These are phyloP conservation scores for Zonitis immaculata DNA, from an alignment of 2,888 invertebrate species.

Conservation along the genomic window DNA sequence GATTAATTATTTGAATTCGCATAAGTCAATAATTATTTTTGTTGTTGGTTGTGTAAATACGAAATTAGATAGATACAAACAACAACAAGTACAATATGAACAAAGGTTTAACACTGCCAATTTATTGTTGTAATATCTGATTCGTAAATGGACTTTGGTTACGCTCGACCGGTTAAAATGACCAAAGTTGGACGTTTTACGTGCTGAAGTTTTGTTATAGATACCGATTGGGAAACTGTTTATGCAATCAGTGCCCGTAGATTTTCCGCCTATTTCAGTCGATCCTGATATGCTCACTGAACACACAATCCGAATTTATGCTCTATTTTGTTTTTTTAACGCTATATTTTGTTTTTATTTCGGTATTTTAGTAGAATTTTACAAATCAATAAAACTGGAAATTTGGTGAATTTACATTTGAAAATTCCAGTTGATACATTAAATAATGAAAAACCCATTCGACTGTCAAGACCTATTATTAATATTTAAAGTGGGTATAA, in stretches of 20 bases:
- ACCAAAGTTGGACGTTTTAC: conserved; percentile 34
- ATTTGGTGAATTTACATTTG: too few relatives aligned
- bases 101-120: conserved; percentile 28
- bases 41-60: neutral
- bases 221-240: conserved; percentile 37
- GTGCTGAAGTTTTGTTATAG: conserved; percentile 33
- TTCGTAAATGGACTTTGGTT: conserved; percentile 34
- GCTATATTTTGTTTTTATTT: neutral
- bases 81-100: conserved; percentile 17
- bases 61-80: neutral
- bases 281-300: conserved; percentile 14
- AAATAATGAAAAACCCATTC: neutral
- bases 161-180: conserved; percentile 31
- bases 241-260: conserved; percentile 35
- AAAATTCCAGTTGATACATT: too few relatives aligned
- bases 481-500: conserved; percentile 11
- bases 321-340: neutral
- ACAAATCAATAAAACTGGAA: too few relatives aligned
- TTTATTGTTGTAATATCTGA: conserved; percentile 33
- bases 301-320: neutral
- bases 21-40: too few relatives aligned
- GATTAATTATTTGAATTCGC: neutral
- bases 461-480: neutral
- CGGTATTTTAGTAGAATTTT: too few relatives aligned
- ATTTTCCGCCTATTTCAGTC: conserved; percentile 35